Percentiles rank a stretch among this genome's conserved stretches.
These are phyloP conservation scores for Scytalopus superciliaris DNA, from an alignment of 2,113 vertebrate species.

Conservation along the genomic window DNA sequence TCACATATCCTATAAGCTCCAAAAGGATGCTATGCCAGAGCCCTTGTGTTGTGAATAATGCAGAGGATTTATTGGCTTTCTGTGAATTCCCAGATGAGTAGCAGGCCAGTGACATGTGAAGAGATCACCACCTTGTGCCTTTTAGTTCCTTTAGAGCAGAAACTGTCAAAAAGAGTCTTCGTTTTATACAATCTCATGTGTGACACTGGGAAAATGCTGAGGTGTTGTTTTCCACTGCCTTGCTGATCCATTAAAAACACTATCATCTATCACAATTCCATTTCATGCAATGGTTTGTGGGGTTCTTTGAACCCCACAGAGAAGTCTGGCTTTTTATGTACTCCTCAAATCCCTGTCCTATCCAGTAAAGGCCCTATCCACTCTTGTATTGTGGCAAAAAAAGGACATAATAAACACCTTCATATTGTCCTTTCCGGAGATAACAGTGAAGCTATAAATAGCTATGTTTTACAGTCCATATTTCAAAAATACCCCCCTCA, in stretches of 20 bases:
- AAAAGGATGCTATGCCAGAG: not conserved
- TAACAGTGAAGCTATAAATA: not conserved
- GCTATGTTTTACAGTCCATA: not conserved
- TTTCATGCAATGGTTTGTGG: not conserved
- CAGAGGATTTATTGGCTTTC: not conserved
- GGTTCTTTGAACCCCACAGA: not conserved
- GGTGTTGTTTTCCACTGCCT: not conserved
- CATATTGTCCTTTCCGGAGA: not conserved
- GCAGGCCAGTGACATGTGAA: not conserved
- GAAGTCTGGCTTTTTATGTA: not conserved
- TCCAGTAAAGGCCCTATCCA: not conserved
- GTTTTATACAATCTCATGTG: accelerated
- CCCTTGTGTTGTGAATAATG: not conserved
- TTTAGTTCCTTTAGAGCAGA: not conserved
- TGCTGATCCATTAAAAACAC: not conserved
- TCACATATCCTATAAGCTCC: not conserved
- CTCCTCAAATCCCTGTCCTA: not conserved
- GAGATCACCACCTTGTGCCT: not conserved
- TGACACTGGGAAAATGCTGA: not conserved
- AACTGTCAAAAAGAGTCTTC: not conserved
- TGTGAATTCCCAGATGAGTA: not conserved
- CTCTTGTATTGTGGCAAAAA: not conserved
- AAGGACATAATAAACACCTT: not conserved
- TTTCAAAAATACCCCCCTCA: not conserved
- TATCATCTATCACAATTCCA: not conserved